Evolutionary conservation across 2,888 invertebrate genomes (phyloP).

Genomic region (Phalangium opilio): DNA sequence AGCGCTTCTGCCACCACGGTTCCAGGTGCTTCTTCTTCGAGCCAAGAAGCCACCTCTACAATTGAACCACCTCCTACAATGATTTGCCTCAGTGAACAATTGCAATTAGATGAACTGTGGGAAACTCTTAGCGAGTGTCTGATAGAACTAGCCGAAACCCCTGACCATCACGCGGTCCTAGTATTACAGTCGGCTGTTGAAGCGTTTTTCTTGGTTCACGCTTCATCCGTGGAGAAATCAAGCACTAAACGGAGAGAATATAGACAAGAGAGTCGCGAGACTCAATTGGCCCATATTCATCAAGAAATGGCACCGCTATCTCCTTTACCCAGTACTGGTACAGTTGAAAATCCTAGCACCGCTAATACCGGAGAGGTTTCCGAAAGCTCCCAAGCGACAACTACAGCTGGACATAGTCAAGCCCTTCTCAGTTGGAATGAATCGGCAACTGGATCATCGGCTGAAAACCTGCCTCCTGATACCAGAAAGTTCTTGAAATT

Average conservation of each 20-base stretch:
- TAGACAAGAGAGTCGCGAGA: slow-evolving; percentile 30
- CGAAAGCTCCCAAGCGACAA: neutral
- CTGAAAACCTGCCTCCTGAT: slow-evolving; percentile 39
- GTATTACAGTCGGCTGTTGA: slow-evolving; percentile 75
- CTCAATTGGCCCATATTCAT: slow-evolving; percentile 35
- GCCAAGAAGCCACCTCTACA: neutral
- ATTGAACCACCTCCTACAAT: slow-evolving; percentile 29
- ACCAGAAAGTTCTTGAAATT: slow-evolving; percentile 63
- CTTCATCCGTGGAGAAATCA: slow-evolving; percentile 36
- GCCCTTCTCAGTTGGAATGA: slow-evolving; percentile 23
- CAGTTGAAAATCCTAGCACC: slow-evolving; percentile 8
- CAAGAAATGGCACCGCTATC: slow-evolving; percentile 26
- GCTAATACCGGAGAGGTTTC: neutral
- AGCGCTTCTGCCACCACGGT: neutral
- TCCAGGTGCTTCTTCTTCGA: neutral
- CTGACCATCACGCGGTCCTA: slow-evolving; percentile 72
- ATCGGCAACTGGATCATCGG: slow-evolving; percentile 22
- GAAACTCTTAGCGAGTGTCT: slow-evolving; percentile 60
- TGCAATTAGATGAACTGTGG: slow-evolving; percentile 58
- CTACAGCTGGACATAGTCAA: slow-evolving; percentile 3
- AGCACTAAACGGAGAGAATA: slow-evolving; percentile 17
- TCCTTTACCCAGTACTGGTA: slow-evolving; percentile 18
- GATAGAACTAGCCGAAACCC: slow-evolving; percentile 58
- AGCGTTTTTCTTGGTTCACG: slow-evolving; percentile 76
- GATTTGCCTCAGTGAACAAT: slow-evolving; percentile 47